A percentile compares a stretch with the other conserved stretches of the same genome.
These are phyloP conservation scores for Sylvicola fuscatus DNA, from an alignment of 2,888 invertebrate species.

Conservation along the genomic window DNA sequence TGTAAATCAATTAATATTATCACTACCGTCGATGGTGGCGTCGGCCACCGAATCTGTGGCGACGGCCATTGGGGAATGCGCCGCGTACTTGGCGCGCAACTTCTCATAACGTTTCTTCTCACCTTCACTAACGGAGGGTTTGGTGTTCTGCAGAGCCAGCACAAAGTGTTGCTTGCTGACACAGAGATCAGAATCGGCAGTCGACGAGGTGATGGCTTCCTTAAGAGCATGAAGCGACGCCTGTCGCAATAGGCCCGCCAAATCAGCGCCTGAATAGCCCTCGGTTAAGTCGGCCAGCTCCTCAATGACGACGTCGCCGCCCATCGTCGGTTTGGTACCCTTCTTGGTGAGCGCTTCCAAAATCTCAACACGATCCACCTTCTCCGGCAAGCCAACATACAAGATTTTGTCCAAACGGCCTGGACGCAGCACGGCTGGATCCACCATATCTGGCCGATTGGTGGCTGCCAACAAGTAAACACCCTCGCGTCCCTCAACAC, in stretches of 20 bases:
- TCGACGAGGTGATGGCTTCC: constrained; percentile 48
- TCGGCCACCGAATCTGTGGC: too few relatives aligned
- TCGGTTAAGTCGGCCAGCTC: constrained; percentile 46
- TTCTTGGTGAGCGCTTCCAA: constrained; percentile 75
- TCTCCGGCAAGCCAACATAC: constrained; percentile 72
- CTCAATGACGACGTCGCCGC: constrained; percentile 53
- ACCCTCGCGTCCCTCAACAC: constrained; percentile 72
- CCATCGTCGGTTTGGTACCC: constrained; percentile 57
- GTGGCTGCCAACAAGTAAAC: constrained; percentile 94
- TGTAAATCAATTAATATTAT: too few relatives aligned
- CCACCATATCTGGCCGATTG: constrained; percentile 91
- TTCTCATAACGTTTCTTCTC: constrained; percentile 42
- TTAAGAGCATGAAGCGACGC: constrained; percentile 65
- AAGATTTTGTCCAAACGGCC: constrained; percentile 81
- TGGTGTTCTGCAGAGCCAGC: constrained; percentile 52
- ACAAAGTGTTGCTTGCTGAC: constrained; percentile 54
- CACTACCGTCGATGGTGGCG: too few relatives aligned
- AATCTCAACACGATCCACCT: constrained; percentile 68
- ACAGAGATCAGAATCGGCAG: constrained; percentile 22
- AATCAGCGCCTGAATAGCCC: constrained; percentile 85
- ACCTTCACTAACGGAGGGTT: constrained; percentile 69
- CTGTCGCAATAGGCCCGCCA: constrained; percentile 74
- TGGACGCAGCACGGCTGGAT: constrained; percentile 75
- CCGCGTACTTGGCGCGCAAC: constrained; percentile 42
- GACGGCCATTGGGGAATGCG: constrained; percentile 8